These are phyloP conservation scores for Lathronympha strigana DNA, from an alignment of 2,888 invertebrate genomes.

Conservation along the genomic window DNA sequence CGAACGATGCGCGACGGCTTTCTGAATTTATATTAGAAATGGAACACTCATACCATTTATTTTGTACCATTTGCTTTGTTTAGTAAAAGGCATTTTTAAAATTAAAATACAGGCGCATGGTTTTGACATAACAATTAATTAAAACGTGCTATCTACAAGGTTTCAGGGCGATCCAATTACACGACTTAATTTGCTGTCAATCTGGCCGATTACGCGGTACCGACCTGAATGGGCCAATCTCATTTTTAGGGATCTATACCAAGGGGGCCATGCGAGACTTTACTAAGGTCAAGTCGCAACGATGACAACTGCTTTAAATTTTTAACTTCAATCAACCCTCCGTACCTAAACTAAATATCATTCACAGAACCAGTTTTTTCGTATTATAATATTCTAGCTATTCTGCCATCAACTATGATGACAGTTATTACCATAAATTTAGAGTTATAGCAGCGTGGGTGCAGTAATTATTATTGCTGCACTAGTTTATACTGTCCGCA, in stretches of 20 bases:
- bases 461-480: constrained; percentile 35
- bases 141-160: background rate
- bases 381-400: background rate
- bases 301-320: too few relatives aligned
- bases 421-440: constrained; percentile 32
- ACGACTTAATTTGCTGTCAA: constrained; percentile 10
- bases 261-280: too few relatives aligned
- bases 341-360: background rate
- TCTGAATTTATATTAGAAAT: too few relatives aligned
- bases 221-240: background rate
- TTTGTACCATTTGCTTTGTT: too few relatives aligned
- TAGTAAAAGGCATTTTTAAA: too few relatives aligned
- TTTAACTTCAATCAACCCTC: background rate
- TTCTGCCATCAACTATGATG: constrained; percentile 13
- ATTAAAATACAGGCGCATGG: background rate
- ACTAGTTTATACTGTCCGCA: constrained; percentile 20
- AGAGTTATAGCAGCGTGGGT: constrained; percentile 13
- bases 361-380: background rate
- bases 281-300: too few relatives aligned
- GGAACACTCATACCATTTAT: too few relatives aligned
- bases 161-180: constrained; percentile 1
- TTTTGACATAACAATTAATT: background rate
- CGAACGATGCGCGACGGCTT: too few relatives aligned
- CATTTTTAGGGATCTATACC: too few relatives aligned
- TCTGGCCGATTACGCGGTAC: background rate